Conservation (phyloP, 2,888 invertebrate species). For the Herminia tarsipennalis region DNA sequence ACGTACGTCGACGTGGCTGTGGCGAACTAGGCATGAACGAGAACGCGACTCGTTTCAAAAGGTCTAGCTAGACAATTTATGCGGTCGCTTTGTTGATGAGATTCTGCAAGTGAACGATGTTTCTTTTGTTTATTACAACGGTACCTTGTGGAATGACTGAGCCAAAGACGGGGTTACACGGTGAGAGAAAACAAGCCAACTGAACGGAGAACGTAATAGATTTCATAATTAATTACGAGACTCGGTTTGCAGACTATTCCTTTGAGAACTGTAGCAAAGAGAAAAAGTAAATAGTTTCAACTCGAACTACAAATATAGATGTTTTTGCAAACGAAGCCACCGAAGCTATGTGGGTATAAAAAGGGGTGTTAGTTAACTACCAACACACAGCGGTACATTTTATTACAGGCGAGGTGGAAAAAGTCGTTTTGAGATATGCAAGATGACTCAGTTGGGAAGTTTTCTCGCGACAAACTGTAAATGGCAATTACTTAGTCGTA, state of each 20-base stretch:
- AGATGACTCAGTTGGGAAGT: conserved; percentile 66
- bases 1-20: conserved; percentile 56
- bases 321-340: conserved; percentile 22
- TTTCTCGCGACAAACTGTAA: conserved; percentile 65
- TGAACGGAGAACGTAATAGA: conserved; percentile 10
- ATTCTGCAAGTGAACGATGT: conserved; percentile 46
- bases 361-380: conserved; percentile 30
- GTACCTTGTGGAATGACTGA: conserved; percentile 24
- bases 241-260: conserved; percentile 18
- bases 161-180: conserved; percentile 2
- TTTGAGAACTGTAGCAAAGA: conserved; percentile 11
- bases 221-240: conserved; percentile 23
- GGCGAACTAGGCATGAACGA: conserved; percentile 56
- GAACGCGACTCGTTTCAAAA: conserved; percentile 54
- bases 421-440: conserved; percentile 41
- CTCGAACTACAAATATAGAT: conserved; percentile 22
- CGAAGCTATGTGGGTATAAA: conserved; percentile 15
- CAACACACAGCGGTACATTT: conserved; percentile 22
- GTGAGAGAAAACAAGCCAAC: conserved; percentile 7
- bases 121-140: conserved; percentile 35
- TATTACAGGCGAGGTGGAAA: conserved; percentile 21
- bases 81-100: conserved; percentile 48
- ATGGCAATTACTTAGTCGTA: conserved; percentile 74
- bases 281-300: conserved; percentile 18
- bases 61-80: conserved; percentile 59